These are phyloP conservation scores for Pollicipes pollicipes DNA, from an alignment of 1,140 invertebrate species.

Conservation along the genomic window DNA sequence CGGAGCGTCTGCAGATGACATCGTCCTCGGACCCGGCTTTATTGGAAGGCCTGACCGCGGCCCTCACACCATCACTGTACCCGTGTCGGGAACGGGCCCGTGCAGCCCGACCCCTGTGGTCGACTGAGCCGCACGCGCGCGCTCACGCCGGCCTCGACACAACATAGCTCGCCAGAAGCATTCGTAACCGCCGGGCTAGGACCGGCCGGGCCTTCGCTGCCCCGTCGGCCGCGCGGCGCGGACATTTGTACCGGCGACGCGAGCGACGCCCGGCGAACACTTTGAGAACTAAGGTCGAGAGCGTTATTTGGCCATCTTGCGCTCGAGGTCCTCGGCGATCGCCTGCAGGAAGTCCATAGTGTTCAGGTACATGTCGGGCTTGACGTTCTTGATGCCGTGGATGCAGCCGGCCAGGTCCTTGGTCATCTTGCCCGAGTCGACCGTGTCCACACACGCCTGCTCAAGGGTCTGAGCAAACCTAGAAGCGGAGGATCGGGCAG, in stretches of 20 bases:
- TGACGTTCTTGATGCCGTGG: constrained; percentile 53
- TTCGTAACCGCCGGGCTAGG: too few relatives aligned
- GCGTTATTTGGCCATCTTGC: constrained; percentile 32
- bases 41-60: background rate
- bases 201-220: too few relatives aligned
- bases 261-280: background rate
- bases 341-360: constrained; percentile 97
- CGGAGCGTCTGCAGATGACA: background rate
- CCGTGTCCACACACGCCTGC: constrained; percentile 61
- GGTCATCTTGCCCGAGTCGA: constrained; percentile 75
- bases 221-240: too few relatives aligned
- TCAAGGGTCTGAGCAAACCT: constrained; percentile 39
- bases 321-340: constrained; percentile 74
- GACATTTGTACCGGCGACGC: background rate
- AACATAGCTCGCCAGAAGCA: too few relatives aligned
- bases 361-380: constrained; percentile 76
- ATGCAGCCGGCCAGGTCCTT: constrained; percentile 80
- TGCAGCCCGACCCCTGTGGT: background rate
- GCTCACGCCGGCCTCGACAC: too few relatives aligned
- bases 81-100: too few relatives aligned
- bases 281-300: background rate
- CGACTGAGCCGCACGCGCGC: background rate
- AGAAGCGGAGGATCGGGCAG: background rate
- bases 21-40: background rate
- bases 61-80: background rate